phyloP scores from a whole-genome alignment of 2,888 invertebrate genomes.

The Coenonympha glycerion region DNA sequence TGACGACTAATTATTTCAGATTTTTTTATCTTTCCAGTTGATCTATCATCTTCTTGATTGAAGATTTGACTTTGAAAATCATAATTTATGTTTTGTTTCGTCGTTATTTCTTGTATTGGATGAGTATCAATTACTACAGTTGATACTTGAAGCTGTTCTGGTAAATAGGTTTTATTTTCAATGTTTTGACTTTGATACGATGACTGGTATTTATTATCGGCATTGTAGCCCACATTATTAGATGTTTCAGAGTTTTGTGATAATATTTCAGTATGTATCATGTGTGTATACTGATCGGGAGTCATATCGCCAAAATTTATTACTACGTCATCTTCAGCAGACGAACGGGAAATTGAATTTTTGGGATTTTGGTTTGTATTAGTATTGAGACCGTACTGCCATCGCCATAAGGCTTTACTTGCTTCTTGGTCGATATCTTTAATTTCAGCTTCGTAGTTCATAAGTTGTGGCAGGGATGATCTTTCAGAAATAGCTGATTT shows the following conservation, averaged over 20 bases:
- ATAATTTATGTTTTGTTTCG: neutral
- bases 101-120: neutral
- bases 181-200: conserved; percentile 1
- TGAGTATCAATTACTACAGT: neutral
- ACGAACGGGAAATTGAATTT: conserved; percentile 65
- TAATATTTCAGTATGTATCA: conserved; percentile 50
- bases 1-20: conserved; percentile 46
- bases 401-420: conserved; percentile 63
- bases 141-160: neutral
- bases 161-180: neutral
- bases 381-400: conserved; percentile 63
- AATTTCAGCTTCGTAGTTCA: conserved; percentile 59
- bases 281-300: conserved; percentile 58
- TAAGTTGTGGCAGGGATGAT: conserved; percentile 55
- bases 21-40: conserved; percentile 6
- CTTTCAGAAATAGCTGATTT: conserved; percentile 56
- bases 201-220: conserved; percentile 5
- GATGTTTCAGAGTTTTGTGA: conserved; percentile 35
- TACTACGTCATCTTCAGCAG: conserved; percentile 57
- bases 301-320: conserved; percentile 68
- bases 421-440: conserved; percentile 56
- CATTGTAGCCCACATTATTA: conserved; percentile 23
- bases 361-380: conserved; percentile 48
- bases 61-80: neutral
- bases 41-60: neutral